These are phyloP conservation scores for Eospalax fontanierii DNA, from an alignment of 2,797 vertebrate species.

Conservation along the genomic window DNA sequence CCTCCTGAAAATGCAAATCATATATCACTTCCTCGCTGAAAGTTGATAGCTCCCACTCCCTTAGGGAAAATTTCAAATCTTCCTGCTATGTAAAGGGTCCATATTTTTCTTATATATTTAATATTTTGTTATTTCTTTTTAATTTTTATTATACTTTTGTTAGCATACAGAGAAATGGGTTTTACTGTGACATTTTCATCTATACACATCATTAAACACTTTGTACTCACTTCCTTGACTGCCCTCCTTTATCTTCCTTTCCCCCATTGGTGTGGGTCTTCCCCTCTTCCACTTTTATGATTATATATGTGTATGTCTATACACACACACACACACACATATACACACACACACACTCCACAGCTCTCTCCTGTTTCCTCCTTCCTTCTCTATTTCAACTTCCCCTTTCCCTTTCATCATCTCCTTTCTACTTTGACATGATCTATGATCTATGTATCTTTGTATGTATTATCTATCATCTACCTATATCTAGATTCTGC, in stretches of 20 bases:
- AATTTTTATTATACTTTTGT: not conserved
- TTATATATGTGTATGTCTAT: too few species aligned
- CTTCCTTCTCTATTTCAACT: not conserved
- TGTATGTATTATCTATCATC: not conserved
- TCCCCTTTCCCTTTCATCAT: not conserved
- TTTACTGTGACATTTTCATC: not conserved
- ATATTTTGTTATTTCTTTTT: not conserved
- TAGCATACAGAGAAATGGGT: not conserved
- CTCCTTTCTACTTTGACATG: not conserved
- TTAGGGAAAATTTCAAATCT: not conserved
- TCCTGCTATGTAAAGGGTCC: not conserved
- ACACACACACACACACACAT: too few species aligned
- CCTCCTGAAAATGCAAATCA: constrained; percentile 36
- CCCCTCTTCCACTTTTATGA: not conserved
- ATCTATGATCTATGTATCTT: not conserved
- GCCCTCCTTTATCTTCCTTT: not conserved
- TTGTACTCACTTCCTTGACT: not conserved
- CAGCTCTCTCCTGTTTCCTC: not conserved
- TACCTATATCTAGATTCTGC: not conserved
- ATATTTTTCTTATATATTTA: not conserved
- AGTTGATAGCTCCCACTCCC: not conserved
- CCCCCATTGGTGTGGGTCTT: not conserved
- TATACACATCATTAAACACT: too few species aligned
- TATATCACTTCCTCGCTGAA: constrained; percentile 7
- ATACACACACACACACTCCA: not conserved